These are phyloP conservation scores for Acanthosepion pharaonis DNA, from an alignment of 2,888 invertebrate genomes.

Conservation along the genomic window DNA sequence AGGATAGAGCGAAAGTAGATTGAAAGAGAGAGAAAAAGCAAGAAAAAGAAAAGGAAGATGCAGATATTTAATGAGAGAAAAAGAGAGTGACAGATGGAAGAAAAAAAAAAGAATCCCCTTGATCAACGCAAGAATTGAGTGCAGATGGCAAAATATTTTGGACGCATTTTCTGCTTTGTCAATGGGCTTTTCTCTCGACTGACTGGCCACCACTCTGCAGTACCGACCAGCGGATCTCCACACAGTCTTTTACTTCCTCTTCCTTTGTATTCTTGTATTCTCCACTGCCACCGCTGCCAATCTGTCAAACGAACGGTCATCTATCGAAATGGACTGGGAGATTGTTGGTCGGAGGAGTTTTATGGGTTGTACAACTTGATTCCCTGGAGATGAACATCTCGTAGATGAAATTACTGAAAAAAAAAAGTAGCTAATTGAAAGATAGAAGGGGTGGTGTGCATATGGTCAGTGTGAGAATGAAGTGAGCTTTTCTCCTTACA, in stretches of 20 bases:
- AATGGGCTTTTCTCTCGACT: background rate
- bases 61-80: too few species aligned
- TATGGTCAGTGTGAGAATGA: too few species aligned
- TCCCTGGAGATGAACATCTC: slow-evolving; percentile 2
- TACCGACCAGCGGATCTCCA: background rate
- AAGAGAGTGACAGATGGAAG: too few species aligned
- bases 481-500: too few species aligned
- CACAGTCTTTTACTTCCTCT: background rate
- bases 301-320: slow-evolving; percentile 18
- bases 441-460: background rate
- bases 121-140: background rate
- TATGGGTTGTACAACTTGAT: background rate
- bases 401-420: background rate
- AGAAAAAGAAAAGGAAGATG: too few species aligned
- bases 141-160: background rate
- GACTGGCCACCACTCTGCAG: background rate
- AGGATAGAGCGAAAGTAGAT: too few species aligned
- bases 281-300: background rate
- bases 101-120: too few species aligned
- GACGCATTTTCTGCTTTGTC: slow-evolving; percentile 4
- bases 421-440: slow-evolving; percentile 33
- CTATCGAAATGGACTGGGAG: background rate
- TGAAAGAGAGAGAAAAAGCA: too few species aligned
- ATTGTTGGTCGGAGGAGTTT: background rate
- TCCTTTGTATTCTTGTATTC: too few species aligned